phyloP scores from a whole-genome alignment of 2,888 invertebrate species.

The Odontomyia ornata region DNA sequence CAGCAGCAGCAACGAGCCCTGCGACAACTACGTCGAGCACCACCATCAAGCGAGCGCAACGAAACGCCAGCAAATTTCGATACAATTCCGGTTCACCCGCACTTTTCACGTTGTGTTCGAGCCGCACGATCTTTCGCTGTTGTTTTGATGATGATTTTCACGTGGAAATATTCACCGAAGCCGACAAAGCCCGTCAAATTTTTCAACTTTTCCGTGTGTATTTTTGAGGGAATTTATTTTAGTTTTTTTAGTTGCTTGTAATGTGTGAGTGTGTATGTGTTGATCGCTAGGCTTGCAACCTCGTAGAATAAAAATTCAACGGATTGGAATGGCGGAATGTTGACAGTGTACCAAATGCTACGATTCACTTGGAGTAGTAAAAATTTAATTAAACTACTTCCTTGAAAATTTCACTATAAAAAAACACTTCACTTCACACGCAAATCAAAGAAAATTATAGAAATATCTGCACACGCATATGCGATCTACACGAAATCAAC shows the following conservation, averaged over 20 bases:
- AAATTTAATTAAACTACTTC: too few relatives aligned
- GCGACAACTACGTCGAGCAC: conserved; percentile 6
- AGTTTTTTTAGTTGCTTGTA: conserved; percentile 17
- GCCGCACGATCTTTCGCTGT: background rate
- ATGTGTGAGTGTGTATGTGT: conserved; percentile 9
- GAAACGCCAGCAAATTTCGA: conserved; percentile 4
- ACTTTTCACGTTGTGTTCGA: background rate
- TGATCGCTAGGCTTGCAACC: background rate
- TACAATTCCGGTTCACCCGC: background rate
- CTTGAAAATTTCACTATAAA: too few relatives aligned
- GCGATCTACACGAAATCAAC: too few relatives aligned
- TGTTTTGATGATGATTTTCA: conserved; percentile 18
- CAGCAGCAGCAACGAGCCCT: conserved; percentile 2
- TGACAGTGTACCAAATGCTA: background rate
- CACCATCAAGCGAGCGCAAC: conserved; percentile 1
- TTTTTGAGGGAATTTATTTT: conserved; percentile 32
- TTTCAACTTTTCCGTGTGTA: conserved; percentile 22
- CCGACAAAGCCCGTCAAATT: conserved; percentile 16
- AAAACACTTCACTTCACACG: too few relatives aligned
- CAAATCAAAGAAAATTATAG: too few relatives aligned
- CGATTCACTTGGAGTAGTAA: background rate
- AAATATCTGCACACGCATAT: too few relatives aligned
- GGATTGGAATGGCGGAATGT: background rate
- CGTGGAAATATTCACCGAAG: background rate
- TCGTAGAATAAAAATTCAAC: background rate